phyloP scores from a whole-genome alignment of 2,113 vertebrate species.

The Kobus ellipsiprymnus region DNA sequence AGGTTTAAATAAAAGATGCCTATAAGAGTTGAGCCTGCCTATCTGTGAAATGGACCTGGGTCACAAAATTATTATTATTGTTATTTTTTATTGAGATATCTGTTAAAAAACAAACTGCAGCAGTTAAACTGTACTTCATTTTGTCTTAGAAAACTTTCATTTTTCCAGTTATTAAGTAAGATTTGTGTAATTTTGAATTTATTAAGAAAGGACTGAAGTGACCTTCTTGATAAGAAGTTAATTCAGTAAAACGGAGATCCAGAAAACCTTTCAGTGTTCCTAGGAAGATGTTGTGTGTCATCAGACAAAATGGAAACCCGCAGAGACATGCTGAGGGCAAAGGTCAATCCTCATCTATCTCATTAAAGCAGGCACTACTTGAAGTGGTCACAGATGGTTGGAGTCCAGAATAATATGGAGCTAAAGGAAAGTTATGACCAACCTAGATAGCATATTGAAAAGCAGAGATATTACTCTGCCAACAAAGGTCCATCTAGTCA shows the following conservation, averaged over 20 bases:
- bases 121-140: neutral
- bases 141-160: neutral
- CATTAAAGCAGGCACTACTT: neutral
- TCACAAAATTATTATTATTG: neutral
- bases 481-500: no score
- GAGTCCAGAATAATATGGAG: neutral
- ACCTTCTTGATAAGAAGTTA: neutral
- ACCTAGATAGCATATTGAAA: no score
- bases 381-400: neutral
- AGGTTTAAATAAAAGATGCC: neutral
- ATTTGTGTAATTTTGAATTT: neutral
- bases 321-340: neutral
- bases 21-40: neutral
- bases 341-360: neutral
- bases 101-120: neutral
- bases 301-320: neutral
- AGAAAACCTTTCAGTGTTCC: neutral
- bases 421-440: no score
- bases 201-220: neutral
- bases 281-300: neutral
- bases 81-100: neutral
- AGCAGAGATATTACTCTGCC: no score
- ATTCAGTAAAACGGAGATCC: neutral
- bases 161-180: neutral
- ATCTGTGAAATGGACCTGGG: neutral